Conservation (phyloP, 2,113 vertebrate species). For the Rutilus rutilus region DNA sequence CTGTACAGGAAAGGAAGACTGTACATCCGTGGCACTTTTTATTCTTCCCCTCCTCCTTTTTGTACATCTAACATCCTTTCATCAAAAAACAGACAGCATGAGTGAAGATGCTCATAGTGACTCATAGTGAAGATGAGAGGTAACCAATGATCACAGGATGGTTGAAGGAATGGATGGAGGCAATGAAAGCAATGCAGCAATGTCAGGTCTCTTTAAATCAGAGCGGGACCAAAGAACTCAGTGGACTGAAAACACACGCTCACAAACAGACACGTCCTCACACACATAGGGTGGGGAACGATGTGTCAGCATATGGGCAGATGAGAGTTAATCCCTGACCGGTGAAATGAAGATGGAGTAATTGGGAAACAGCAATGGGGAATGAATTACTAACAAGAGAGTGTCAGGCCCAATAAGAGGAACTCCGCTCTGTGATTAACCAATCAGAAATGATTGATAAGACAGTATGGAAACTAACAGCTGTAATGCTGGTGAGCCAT, state of each 20-base stretch:
- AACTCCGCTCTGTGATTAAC: conserved; percentile 28
- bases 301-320: conserved; percentile 27
- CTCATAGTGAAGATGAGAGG: conserved; percentile 19
- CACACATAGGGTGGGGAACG: neutral
- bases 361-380: conserved; percentile 33
- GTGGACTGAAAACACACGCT: conserved; percentile 20
- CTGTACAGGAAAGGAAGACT: neutral
- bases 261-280: neutral
- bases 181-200: conserved; percentile 23
- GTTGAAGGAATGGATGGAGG: conserved; percentile 21
- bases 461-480: conserved; percentile 10
- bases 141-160: conserved; percentile 7
- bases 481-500: conserved; percentile 33
- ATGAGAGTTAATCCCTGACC: conserved; percentile 21
- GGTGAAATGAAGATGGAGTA: conserved; percentile 41
- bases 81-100: neutral
- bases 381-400: conserved; percentile 41
- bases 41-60: neutral
- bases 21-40: neutral
- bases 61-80: conserved; percentile 4
- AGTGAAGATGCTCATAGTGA: neutral
- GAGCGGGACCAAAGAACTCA: neutral
- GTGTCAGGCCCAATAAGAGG: conserved; percentile 40
- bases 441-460: conserved; percentile 34
- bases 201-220: conserved; percentile 3